Percentiles rank a stretch among this genome's conserved stretches.
Evolutionary conservation across 2,113 vertebrate genomes (phyloP).

Genomic region (Tiliqua scincoides): DNA sequence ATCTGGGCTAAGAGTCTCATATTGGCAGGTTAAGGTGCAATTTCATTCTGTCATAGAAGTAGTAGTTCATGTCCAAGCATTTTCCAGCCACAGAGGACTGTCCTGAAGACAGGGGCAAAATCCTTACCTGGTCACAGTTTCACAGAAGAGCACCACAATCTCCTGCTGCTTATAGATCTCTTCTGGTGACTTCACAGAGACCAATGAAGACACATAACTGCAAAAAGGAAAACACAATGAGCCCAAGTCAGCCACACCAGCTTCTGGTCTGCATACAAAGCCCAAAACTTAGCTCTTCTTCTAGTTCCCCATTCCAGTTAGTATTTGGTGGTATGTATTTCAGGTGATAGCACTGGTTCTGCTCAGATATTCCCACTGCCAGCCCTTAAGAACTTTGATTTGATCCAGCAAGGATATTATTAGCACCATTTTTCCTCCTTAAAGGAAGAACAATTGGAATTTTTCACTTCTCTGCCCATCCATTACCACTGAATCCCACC

Average conservation of each 20-base stretch:
- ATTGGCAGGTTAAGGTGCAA: neutral
- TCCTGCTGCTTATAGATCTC: conserved; percentile 78
- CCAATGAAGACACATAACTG: conserved; percentile 76
- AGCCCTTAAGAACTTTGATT: neutral
- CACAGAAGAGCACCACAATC: conserved; percentile 78
- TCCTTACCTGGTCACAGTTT: conserved; percentile 76
- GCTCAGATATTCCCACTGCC: neutral
- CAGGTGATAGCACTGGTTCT: too few species aligned
- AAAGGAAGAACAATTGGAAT: neutral
- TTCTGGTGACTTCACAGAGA: conserved; percentile 73
- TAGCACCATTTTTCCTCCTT: neutral
- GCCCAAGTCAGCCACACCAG: neutral
- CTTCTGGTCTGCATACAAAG: neutral
- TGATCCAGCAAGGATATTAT: neutral
- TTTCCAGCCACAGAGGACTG: neutral
- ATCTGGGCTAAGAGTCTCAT: neutral
- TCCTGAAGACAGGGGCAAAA: neutral
- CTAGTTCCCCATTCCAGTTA: neutral
- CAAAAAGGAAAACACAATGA: neutral
- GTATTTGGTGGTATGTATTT: neutral
- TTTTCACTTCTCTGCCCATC: neutral
- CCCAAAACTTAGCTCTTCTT: neutral
- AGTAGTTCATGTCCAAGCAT: neutral
- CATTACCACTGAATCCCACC: neutral
- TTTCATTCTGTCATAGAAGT: neutral